Percentiles rank a stretch among this genome's conserved stretches.
Conservation (phyloP, 2,113 vertebrate species). For the Notothenia coriiceps region DNA sequence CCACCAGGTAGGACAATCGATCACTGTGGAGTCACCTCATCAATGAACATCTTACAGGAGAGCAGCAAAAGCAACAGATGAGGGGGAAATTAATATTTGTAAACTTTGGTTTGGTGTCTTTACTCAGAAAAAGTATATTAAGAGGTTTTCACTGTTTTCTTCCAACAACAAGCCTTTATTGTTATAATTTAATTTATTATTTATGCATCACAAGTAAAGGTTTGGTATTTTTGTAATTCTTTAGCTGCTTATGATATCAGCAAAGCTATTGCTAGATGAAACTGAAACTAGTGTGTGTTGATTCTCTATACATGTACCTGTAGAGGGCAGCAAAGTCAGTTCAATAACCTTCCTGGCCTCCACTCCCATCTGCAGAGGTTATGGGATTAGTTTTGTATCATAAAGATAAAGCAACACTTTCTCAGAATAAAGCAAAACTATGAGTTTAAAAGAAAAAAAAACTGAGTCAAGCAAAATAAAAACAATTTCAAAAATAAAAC, state of each 20-base stretch:
- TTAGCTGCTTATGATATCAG: not conserved
- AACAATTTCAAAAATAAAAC: too few species aligned
- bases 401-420: too few species aligned
- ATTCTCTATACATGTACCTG: conserved; percentile 18
- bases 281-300: not conserved
- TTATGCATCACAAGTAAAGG: not conserved
- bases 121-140: not conserved
- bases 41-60: not conserved
- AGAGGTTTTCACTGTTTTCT: not conserved
- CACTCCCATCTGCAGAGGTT: not conserved
- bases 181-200: not conserved
- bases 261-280: not conserved
- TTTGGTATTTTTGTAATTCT: not conserved
- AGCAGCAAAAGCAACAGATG: conserved; percentile 8
- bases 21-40: not conserved
- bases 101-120: conserved; percentile 4
- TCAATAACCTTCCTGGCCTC: not conserved
- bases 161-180: not conserved
- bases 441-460: too few species aligned
- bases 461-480: too few species aligned
- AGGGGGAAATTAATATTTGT: not conserved
- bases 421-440: too few species aligned
- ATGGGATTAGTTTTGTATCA: too few species aligned
- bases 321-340: conserved; percentile 72
- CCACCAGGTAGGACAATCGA: conserved; percentile 66